Evolutionary conservation across 2,113 vertebrate genomes (phyloP).

Genomic region (Blennius ocellaris): DNA sequence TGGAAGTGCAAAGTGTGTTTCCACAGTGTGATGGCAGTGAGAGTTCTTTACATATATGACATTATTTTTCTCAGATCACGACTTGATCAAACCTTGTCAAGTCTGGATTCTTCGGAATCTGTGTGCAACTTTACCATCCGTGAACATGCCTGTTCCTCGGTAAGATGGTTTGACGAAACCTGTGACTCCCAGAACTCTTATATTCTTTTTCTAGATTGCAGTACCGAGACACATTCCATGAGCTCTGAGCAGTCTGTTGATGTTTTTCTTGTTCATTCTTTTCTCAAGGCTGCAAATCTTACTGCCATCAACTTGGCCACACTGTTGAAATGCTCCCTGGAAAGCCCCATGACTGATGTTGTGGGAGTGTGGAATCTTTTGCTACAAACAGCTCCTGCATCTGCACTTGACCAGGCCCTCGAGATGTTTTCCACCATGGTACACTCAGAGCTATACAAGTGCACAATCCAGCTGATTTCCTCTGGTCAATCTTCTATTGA

Average conservation of each 20-base stretch:
- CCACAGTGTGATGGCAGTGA: too few species aligned
- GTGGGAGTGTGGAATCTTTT: constrained; percentile 64
- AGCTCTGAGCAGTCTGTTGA: not conserved
- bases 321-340: constrained; percentile 52
- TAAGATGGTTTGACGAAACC: constrained; percentile 22
- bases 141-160: constrained; percentile 57
- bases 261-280: not conserved
- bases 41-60: not conserved
- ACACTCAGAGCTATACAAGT: not conserved
- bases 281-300: constrained; percentile 34
- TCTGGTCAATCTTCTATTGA: not conserved
- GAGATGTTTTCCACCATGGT: constrained; percentile 39
- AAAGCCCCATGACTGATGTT: constrained; percentile 4
- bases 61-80: constrained; percentile 9
- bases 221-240: not conserved
- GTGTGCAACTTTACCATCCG: constrained; percentile 53
- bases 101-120: not conserved
- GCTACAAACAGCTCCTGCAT: constrained; percentile 43
- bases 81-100: not conserved
- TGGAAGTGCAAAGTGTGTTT: too few species aligned
- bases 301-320: constrained; percentile 39
- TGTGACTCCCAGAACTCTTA: not conserved
- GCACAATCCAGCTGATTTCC: not conserved
- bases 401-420: constrained; percentile 53
- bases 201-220: not conserved